A percentile compares a stretch with the other conserved stretches of the same genome.
phyloP scores from a whole-genome alignment of 2,797 vertebrate species.

The Pseudomugil tenellus region DNA sequence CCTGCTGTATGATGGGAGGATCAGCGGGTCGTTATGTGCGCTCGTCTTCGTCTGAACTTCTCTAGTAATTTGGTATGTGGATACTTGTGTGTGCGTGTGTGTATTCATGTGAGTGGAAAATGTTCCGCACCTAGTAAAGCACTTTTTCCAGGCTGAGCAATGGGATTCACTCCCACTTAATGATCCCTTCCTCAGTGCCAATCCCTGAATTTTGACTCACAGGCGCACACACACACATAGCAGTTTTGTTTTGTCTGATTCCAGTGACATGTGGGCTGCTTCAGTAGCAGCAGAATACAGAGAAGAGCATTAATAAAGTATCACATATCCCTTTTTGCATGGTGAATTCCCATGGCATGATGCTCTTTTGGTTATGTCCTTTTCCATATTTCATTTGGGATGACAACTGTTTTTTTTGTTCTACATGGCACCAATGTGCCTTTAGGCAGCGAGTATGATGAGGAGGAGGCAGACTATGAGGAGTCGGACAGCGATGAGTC shows the following conservation, averaged over 20 bases:
- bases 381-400: conserved; percentile 24
- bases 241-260: conserved; percentile 42
- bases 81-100: conserved; percentile 26
- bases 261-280: conserved; percentile 34
- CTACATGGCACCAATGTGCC: conserved; percentile 39
- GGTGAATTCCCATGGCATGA: conserved; percentile 36
- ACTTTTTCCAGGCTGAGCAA: conserved; percentile 74
- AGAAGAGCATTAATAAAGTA: conserved; percentile 43
- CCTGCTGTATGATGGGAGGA: conserved; percentile 79
- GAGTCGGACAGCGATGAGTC: conserved; percentile 99
- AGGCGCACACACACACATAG: conserved; percentile 31
- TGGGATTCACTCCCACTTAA: conserved; percentile 80
- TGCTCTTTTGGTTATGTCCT: conserved; percentile 8
- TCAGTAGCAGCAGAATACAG: conserved; percentile 23
- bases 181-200: conserved; percentile 74
- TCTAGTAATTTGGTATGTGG: conserved; percentile 30
- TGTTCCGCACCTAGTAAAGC: conserved; percentile 69
- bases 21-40: conserved; percentile 53
- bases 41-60: conserved; percentile 30
- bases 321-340: conserved; percentile 25
- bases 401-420: conserved; percentile 51
- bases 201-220: conserved; percentile 61
- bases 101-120: conserved; percentile 64
- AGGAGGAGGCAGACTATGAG: conserved; percentile 97
- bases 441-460: conserved; percentile 96